phyloP scores from a whole-genome alignment of 2,113 vertebrate genomes.

The Nicator chloris region DNA sequence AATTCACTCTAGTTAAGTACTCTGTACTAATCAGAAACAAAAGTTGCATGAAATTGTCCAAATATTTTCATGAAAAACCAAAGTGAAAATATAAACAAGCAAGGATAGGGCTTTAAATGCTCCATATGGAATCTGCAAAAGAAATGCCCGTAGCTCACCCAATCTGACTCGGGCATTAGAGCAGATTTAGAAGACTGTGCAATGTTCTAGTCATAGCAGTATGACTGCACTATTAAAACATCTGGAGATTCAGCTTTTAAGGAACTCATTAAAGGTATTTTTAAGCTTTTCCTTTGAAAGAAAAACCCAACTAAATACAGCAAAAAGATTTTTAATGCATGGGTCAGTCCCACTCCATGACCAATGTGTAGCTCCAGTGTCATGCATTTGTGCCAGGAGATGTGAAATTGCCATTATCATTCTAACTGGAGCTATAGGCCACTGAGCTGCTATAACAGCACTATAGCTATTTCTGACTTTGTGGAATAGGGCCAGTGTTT shows the following conservation, averaged over 20 bases:
- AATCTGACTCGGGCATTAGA: background rate
- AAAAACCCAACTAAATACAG: background rate
- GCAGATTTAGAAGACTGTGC: background rate
- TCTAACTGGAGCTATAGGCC: background rate
- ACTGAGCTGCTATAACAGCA: background rate
- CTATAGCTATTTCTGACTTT: background rate
- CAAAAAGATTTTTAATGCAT: background rate
- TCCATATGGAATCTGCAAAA: background rate
- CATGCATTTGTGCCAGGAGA: background rate
- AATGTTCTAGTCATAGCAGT: background rate
- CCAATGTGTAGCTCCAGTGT: background rate
- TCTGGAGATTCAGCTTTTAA: background rate
- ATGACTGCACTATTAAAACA: background rate
- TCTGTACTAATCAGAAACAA: background rate
- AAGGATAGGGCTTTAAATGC: background rate
- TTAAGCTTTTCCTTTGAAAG: background rate
- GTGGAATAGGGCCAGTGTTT: background rate
- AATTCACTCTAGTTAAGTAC: background rate
- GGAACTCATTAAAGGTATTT: background rate
- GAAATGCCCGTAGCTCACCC: background rate
- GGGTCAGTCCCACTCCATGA: background rate
- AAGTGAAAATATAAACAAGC: background rate
- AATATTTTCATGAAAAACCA: background rate
- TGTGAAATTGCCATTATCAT: background rate
- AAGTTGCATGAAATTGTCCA: background rate